phyloP scores from a whole-genome alignment of 1,140 invertebrate genomes.

The Periplaneta americana region DNA sequence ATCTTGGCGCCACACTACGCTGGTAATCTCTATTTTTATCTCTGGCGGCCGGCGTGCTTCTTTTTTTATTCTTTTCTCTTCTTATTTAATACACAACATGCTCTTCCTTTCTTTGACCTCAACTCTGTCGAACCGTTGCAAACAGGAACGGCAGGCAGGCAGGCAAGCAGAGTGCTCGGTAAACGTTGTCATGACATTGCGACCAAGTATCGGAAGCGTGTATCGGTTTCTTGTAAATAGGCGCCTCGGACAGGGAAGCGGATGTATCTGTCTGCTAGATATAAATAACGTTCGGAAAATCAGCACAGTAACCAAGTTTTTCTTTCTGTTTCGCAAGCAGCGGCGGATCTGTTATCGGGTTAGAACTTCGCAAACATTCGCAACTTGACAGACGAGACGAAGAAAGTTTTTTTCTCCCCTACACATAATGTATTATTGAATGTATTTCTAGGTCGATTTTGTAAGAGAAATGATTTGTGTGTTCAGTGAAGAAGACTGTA shows the following conservation, averaged over 20 bases:
- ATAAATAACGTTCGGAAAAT: not conserved
- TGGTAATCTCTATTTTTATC: constrained; percentile 44
- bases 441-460: too few species aligned
- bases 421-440: too few species aligned
- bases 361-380: too few species aligned
- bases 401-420: too few species aligned
- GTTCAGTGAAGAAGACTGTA: too few species aligned
- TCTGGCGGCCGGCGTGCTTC: constrained; percentile 30
- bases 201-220: too few species aligned
- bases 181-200: not conserved
- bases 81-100: not conserved
- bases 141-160: not conserved
- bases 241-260: too few species aligned
- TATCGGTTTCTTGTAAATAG: too few species aligned
- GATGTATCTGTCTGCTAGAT: not conserved
- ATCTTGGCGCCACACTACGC: constrained; percentile 42
- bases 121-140: not conserved
- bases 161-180: not conserved
- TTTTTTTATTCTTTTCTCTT: not conserved
- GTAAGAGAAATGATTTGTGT: too few species aligned
- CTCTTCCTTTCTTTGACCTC: not conserved
- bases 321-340: not conserved
- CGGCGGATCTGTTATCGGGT: too few species aligned
- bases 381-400: too few species aligned
- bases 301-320: not conserved